Evolutionary conservation across 2,113 vertebrate species (phyloP), one percentile per base, ranked within the genome.

Genomic region (Vulpes vulpes): DNA sequence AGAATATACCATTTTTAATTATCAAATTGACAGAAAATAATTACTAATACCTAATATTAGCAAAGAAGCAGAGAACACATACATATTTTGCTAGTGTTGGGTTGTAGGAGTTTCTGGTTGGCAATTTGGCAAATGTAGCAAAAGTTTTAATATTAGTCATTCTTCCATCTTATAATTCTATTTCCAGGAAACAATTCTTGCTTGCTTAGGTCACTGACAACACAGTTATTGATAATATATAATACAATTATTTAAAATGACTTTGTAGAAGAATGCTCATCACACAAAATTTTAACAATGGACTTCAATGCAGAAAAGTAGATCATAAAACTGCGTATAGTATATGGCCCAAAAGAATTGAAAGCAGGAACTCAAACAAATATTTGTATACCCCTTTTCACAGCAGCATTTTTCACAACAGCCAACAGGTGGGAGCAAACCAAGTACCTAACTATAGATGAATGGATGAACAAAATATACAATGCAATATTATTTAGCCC

Each of bases 221-320:
- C 22, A 69, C 0, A 79, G 73, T 17, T 73, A 35, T 5, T 35
- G 23, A n/a, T 3, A 82, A 25, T 32, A 80, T 32, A 57, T 27
- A 76, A 95, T 55, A 12, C 9, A 81, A 73, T 84, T 51, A 69
- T 38, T 93, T 93, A 62, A 78, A 93, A 80, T 51, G 82, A 95
- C 30, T 80, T 83, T 89, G 49, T 11, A 80, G 16, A 89, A 73
- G 16, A 84, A 91, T 80, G 55, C 60, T 90, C 81, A 86, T 38
- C 14, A 81, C 67, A 84, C 51, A 87, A 82, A 87, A 87, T 76
- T 60, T 74, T 55, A 90, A 69, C 17, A 94, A 67, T 16, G 19
- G 79, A 79, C 74, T 65, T 89, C 30, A 74, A 35, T 57, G 8
- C 85, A 57, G 69, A 91, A 94, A 91, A 89, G 5, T 35, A 62